These are phyloP conservation scores for Porites cylindrica DNA, from an alignment of 92 coral and sea anemone genomes.

Conservation along the genomic window DNA sequence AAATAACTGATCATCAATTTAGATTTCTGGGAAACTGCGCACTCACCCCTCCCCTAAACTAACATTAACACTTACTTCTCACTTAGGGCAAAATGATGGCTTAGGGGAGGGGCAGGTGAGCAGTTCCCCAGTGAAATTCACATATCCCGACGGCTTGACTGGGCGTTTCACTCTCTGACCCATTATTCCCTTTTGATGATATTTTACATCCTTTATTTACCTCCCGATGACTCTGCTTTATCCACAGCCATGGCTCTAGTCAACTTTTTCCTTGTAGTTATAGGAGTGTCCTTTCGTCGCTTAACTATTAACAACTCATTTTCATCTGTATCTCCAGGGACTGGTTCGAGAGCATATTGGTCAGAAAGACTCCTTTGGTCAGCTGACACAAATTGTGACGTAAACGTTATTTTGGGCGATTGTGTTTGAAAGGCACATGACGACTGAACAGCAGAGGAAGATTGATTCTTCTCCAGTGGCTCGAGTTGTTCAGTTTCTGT, in stretches of 20 bases:
- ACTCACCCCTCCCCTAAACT: too few relatives aligned
- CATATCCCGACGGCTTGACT: too few relatives aligned
- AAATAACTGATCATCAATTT: too few relatives aligned
- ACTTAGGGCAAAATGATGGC: too few relatives aligned
- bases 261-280: constrained; percentile 53
- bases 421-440: constrained; percentile 6
- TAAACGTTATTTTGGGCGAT: constrained; percentile 31
- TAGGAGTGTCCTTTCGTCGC: constrained; percentile 25
- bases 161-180: too few relatives aligned
- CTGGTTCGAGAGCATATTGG: background rate
- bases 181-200: too few relatives aligned
- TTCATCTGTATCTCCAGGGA: constrained; percentile 1
- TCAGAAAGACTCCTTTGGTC: background rate
- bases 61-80: too few relatives aligned
- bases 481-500: constrained; percentile 9
- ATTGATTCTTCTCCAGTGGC: background rate
- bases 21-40: too few relatives aligned
- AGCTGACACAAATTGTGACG: constrained; percentile 26
- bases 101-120: too few relatives aligned
- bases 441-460: constrained; percentile 1
- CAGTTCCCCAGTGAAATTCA: too few relatives aligned
- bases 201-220: constrained; percentile 16
- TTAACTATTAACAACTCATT: background rate
- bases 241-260: constrained; percentile 71
- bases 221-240: constrained; percentile 67